Conservation (phyloP, 2,797 vertebrate genomes). For the Ciconia nigra region DNA sequence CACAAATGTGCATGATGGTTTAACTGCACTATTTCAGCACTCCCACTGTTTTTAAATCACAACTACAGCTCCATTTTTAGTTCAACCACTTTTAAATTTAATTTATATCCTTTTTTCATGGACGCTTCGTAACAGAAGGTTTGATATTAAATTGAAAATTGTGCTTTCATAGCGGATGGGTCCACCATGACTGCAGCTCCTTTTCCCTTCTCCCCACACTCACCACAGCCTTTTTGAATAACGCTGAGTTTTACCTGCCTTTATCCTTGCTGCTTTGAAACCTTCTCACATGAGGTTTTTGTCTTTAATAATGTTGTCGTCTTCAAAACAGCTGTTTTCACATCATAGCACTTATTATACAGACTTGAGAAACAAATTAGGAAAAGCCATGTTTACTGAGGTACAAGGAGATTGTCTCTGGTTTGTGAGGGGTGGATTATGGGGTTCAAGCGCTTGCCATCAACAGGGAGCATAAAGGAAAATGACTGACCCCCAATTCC, state of each 20-base stretch:
- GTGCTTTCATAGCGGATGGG: slow-evolving; percentile 38
- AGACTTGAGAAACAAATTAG: background rate
- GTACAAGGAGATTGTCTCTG: background rate
- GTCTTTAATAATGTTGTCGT: background rate
- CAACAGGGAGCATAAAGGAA: background rate
- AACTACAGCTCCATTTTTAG: background rate
- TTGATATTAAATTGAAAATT: background rate
- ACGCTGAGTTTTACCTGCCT: background rate
- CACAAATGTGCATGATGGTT: slow-evolving; percentile 22
- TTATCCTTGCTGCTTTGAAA: background rate
- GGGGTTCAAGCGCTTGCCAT: background rate
- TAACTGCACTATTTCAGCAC: slow-evolving; percentile 10
- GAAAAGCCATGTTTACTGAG: background rate
- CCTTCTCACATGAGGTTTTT: background rate
- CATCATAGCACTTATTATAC: fast-evolving
- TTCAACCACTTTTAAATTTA: background rate
- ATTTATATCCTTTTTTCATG: slow-evolving; percentile 14
- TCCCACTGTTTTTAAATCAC: background rate
- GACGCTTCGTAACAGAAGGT: background rate
- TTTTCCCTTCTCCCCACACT: background rate
- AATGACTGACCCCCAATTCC: background rate
- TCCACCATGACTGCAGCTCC: slow-evolving; percentile 43
- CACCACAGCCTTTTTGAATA: background rate
- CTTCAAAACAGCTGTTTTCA: background rate
- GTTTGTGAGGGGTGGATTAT: background rate